Conservation (phyloP, 2,797 vertebrate species). For the Acomys russatus region DNA sequence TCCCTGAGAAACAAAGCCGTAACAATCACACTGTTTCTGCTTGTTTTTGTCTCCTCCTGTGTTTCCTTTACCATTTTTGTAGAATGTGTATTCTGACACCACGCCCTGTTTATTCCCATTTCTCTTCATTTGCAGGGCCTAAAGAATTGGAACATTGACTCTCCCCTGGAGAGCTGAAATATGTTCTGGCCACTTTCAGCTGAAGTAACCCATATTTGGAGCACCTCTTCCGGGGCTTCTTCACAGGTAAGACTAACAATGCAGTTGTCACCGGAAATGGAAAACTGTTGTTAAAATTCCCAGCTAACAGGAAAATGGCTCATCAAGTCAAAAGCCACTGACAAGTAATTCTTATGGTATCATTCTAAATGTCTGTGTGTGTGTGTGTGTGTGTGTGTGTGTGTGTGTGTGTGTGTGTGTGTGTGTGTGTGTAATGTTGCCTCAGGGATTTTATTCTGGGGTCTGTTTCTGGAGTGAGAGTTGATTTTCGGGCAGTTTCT, state of each 20-base stretch:
- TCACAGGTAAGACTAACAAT: constrained; percentile 60
- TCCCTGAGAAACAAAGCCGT: constrained; percentile 27
- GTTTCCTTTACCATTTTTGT: neutral
- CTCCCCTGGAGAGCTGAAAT: neutral
- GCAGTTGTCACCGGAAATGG: neutral
- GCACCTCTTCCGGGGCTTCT: neutral
- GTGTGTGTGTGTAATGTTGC: neutral
- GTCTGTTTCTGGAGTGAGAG: constrained; percentile 11
- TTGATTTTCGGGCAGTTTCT: constrained; percentile 42
- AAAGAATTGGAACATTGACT: constrained; percentile 68
- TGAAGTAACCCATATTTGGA: constrained; percentile 10
- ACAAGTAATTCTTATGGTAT: neutral
- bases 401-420: neutral
- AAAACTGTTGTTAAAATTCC: neutral
- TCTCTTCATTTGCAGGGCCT: neutral
- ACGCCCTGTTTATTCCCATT: neutral
- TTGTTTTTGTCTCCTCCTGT: neutral
- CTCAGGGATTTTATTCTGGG: neutral
- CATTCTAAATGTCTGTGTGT: neutral
- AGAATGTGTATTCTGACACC: neutral
- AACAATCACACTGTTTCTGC: neutral
- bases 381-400: neutral
- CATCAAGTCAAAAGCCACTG: neutral
- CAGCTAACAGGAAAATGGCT: neutral
- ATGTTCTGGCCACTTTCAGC: neutral